These are phyloP conservation scores for Aleadryas rufinucha DNA, from an alignment of 2,113 vertebrate genomes.

Conservation along the genomic window DNA sequence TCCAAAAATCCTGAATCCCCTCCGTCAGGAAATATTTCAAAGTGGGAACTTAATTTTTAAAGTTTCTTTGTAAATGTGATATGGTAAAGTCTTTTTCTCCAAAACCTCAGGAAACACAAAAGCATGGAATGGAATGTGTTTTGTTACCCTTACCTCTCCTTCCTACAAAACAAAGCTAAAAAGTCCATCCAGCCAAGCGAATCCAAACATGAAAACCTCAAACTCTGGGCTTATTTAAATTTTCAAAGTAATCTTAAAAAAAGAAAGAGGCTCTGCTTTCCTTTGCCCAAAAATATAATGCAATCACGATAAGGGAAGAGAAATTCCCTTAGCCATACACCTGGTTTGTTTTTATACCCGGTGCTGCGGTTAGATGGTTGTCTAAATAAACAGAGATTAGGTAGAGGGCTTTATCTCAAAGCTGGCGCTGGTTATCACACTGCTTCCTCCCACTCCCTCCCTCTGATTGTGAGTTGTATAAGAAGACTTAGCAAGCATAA, in stretches of 20 bases:
- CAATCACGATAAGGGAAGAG: neutral
- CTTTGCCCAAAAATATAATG: slow-evolving; percentile 33
- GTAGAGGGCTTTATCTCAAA: slow-evolving; percentile 72
- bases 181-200: neutral
- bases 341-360: slow-evolving; percentile 26
- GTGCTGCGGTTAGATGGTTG: slow-evolving; percentile 55
- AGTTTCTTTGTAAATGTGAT: neutral
- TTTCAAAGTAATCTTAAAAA: slow-evolving; percentile 20
- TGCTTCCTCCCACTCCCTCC: slow-evolving; percentile 72
- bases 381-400: slow-evolving; percentile 77
- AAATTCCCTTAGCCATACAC: slow-evolving; percentile 32
- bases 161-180: neutral
- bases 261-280: neutral
- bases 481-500: slow-evolving; percentile 73
- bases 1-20: neutral
- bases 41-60: neutral
- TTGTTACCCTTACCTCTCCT: neutral
- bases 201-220: neutral
- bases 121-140: neutral
- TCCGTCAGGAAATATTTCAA: neutral
- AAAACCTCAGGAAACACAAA: neutral
- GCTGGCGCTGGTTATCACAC: slow-evolving; percentile 75
- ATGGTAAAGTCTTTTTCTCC: neutral
- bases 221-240: neutral
- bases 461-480: slow-evolving; percentile 72